phyloP scores from a whole-genome alignment of 1,140 invertebrate species.

The Leptinotarsa lineolata region DNA sequence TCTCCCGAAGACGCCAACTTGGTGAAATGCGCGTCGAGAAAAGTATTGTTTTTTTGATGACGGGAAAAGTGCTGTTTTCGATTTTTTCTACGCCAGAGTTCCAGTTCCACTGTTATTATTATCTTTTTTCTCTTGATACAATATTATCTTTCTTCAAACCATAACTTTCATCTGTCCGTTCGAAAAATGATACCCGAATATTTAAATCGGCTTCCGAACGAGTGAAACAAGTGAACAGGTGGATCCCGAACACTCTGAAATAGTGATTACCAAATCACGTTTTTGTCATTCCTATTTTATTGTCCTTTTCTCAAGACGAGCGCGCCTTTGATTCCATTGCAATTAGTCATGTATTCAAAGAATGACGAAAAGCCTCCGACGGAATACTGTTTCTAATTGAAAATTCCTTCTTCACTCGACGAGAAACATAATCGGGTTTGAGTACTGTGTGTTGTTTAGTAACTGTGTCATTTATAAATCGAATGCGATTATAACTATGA shows the following conservation, averaged over 20 bases:
- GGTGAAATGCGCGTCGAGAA: no score
- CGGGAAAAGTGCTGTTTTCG: no score
- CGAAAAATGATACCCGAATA: no score
- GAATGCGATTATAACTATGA: no score
- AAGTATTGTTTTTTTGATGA: no score
- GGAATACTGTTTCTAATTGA: constrained; percentile 2
- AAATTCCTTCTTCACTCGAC: not conserved
- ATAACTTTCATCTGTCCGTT: no score
- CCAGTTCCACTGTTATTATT: no score
- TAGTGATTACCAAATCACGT: constrained; percentile 50
- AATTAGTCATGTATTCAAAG: constrained; percentile 37
- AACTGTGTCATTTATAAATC: no score
- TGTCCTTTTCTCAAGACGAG: constrained; percentile 41
- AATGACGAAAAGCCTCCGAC: not conserved
- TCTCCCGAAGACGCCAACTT: no score
- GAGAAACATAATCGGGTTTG: not conserved
- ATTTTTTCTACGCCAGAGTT: no score
- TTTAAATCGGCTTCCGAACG: not conserved
- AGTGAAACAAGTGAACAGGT: constrained; percentile 33
- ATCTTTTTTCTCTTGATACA: no score
- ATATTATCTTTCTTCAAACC: no score
- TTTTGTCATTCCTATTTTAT: constrained; percentile 52
- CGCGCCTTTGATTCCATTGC: constrained; percentile 40
- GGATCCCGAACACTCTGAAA: constrained; percentile 44
- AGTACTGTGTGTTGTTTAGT: not conserved